Conservation (phyloP, 2,888 invertebrate genomes). For the Drosophila mimica region DNA sequence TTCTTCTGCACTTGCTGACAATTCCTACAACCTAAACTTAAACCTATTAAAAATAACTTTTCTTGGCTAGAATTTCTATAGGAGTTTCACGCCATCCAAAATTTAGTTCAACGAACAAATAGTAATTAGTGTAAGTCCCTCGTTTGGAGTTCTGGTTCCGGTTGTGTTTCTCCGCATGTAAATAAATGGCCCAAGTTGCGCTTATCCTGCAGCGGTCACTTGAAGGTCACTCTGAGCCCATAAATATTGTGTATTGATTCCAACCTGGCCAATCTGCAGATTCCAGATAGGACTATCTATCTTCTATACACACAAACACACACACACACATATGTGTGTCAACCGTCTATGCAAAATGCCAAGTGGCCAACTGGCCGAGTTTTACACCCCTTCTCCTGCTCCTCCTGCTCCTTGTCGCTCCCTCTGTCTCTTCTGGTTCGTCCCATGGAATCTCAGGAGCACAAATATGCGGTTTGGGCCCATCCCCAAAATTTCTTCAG, state of each 20-base stretch:
- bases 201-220: conserved; percentile 51
- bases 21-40: too few species aligned
- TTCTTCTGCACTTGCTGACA: too few species aligned
- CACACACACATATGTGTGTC: conserved; percentile 51
- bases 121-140: background rate
- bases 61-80: background rate
- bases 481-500: background rate
- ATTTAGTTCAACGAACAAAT: background rate
- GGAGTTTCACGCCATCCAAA: background rate
- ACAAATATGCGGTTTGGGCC: conserved; percentile 45
- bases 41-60: background rate
- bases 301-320: conserved; percentile 25
- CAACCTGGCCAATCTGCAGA: conserved; percentile 70
- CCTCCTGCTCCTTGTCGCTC: background rate
- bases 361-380: conserved; percentile 47
- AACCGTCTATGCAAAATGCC: conserved; percentile 67
- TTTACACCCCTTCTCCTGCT: background rate
- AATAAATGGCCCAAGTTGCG: conserved; percentile 6
- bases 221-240: conserved; percentile 61
- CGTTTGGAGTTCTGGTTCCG: background rate
- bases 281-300: conserved; percentile 65
- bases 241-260: conserved; percentile 67
- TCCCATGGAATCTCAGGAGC: conserved; percentile 53
- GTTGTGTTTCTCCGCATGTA: background rate
- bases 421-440: background rate